Evolutionary conservation across 2,113 vertebrate species (phyloP), one percentile per base, ranked within the genome.

Genomic region (Jaculus jaculus): DNA sequence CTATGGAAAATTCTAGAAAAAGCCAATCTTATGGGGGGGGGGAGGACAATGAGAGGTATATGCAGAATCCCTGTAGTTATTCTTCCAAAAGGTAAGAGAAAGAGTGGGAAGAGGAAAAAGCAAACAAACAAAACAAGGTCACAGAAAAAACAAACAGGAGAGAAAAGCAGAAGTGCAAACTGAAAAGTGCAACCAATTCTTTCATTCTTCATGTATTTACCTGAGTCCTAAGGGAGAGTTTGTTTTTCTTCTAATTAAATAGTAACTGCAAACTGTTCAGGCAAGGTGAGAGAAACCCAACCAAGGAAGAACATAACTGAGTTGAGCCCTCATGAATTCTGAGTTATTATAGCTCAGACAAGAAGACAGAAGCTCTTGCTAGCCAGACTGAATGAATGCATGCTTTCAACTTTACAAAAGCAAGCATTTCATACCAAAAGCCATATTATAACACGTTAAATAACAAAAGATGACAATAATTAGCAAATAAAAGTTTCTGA

Each of bases 151-250:
- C 34, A 93, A 87, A 84, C 3, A 92, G 23, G 11, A 65, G 21
- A 63, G 78, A 94, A 82, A 82, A 77, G 39, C 20, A 90, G 87
- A 7, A 32, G 11, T 37, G 83, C 54, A 39, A 58, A 37, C 13
- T 34, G 69, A 24, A 47, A 54, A 92, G 26, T 4, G 73, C 74
- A 42, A 88, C 13, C 60, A 90, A 24, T 54, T 88, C 30, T 85
- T 87, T 93, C 23, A 86, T 60, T 32, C 66, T 84, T 92, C 85
- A 90, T 10, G 71, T 24, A 90, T 81, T 84, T 65, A 94, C 81
- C 72, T 89, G 84, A 78, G 20, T 94, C 30, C 42, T 87, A 80
- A 11, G 79, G 47, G 73, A 90, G 39, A 74, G 66, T 82, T 34
- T 80, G 39, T 75, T 87, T 90, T 61, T 66, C 23, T 87, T 89